These are phyloP conservation scores for Setophaga petechia DNA, from an alignment of 2,113 vertebrate genomes.

Conservation along the genomic window DNA sequence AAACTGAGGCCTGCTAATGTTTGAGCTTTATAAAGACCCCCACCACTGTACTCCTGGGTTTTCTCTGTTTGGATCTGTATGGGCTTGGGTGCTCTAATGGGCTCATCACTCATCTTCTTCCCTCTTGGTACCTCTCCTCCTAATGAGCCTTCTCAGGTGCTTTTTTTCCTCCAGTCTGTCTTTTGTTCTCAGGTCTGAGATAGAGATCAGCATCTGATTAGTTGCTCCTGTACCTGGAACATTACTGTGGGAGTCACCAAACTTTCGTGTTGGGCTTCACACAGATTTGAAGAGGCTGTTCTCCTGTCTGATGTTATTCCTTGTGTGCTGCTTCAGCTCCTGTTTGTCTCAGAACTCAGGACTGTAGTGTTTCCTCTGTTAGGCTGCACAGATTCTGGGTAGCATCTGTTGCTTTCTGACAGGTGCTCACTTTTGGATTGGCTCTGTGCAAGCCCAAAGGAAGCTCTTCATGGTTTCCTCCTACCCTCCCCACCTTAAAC, in stretches of 20 bases:
- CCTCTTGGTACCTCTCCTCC: background rate
- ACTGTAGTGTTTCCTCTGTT: background rate
- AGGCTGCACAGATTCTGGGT: background rate
- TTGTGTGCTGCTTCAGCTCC: background rate
- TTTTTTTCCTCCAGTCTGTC: background rate
- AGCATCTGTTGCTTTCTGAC: background rate
- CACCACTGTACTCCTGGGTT: background rate
- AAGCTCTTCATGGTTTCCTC: constrained; percentile 11
- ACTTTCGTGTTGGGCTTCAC: background rate
- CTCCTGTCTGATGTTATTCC: background rate
- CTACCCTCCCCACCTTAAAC: background rate
- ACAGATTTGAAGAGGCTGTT: background rate
- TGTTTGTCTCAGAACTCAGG: background rate
- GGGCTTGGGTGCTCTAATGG: background rate
- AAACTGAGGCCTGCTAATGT: background rate
- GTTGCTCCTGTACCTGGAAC: background rate
- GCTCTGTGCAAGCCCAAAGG: background rate
- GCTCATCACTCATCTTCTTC: background rate
- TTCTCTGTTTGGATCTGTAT: background rate
- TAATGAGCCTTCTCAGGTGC: background rate
- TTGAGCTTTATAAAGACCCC: background rate
- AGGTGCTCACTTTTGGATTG: background rate
- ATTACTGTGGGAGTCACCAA: background rate
- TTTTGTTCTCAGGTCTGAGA: background rate
- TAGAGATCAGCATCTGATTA: background rate